Percentiles rank a stretch among this genome's conserved stretches.
These are phyloP conservation scores for Drosophila melanosoma DNA, from an alignment of 2,888 invertebrate genomes.

Conservation along the genomic window DNA sequence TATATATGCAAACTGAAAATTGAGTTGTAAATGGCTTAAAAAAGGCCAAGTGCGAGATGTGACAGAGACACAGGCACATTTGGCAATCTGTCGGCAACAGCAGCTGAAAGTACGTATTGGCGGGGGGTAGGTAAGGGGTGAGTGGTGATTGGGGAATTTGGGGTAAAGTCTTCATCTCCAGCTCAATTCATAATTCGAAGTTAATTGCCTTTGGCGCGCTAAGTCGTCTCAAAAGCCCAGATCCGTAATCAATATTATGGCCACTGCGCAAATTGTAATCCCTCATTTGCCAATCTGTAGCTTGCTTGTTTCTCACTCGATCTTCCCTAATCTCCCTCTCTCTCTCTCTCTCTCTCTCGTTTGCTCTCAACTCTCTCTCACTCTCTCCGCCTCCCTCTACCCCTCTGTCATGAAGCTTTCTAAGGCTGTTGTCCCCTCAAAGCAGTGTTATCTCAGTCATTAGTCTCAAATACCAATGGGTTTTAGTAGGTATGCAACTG, in stretches of 20 bases:
- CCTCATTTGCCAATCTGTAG: constrained; percentile 26
- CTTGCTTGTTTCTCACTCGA: not conserved
- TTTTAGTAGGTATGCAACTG: constrained; percentile 51
- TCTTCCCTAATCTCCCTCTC: not conserved
- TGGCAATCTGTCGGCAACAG: constrained; percentile 42
- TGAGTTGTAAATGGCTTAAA: constrained; percentile 23
- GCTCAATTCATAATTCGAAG: constrained; percentile 57
- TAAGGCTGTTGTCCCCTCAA: constrained; percentile 16
- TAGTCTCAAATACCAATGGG: constrained; percentile 64
- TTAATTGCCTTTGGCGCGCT: constrained; percentile 61
- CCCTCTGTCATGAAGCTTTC: not conserved
- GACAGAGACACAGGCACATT: not conserved
- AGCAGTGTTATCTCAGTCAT: constrained; percentile 61
- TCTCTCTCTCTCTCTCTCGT: not conserved
- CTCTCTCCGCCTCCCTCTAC: not conserved
- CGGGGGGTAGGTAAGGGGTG: not conserved
- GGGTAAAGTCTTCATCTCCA: constrained; percentile 13
- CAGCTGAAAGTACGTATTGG: not conserved
- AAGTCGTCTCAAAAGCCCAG: constrained; percentile 49
- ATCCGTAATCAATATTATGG: constrained; percentile 64
- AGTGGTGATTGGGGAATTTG: not conserved
- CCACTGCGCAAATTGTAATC: constrained; percentile 51
- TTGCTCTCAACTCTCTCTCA: not conserved
- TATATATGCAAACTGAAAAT: constrained; percentile 22
- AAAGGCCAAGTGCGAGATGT: constrained; percentile 41